Conservation (phyloP, 2,113 vertebrate genomes). For the Psettodes erumei region DNA sequence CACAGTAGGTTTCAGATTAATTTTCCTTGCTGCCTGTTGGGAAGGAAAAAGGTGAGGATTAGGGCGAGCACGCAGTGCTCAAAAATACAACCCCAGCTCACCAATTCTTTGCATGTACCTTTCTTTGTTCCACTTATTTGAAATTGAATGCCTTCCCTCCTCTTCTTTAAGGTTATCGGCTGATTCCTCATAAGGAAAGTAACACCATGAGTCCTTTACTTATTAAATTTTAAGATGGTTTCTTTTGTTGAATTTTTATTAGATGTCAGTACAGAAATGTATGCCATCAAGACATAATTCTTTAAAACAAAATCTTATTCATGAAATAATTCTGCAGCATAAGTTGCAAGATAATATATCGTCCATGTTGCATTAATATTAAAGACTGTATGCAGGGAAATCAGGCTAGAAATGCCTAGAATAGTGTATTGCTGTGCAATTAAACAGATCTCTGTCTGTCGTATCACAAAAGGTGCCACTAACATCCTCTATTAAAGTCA, state of each 20-base stretch:
- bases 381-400: not conserved
- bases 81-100: slow-evolving; percentile 38
- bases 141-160: too few relatives aligned
- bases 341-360: not conserved
- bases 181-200: not conserved
- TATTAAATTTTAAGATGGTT: not conserved
- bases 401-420: not conserved
- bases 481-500: slow-evolving; percentile 31
- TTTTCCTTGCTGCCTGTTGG: slow-evolving; percentile 73
- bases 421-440: not conserved
- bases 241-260: not conserved
- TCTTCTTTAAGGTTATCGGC: not conserved
- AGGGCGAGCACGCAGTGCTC: slow-evolving; percentile 51
- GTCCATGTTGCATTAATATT: not conserved
- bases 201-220: not conserved
- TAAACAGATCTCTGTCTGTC: slow-evolving; percentile 27
- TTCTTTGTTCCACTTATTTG: not conserved
- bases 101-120: slow-evolving; percentile 47
- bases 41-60: slow-evolving; percentile 63
- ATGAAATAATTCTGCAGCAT: too few relatives aligned
- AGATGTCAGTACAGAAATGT: not conserved
- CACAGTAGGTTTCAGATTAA: slow-evolving; percentile 76
- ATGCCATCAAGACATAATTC: not conserved
- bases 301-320: too few relatives aligned
- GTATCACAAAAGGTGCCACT: slow-evolving; percentile 11